A percentile compares a stretch with the other conserved stretches of the same genome.
Evolutionary conservation across 2,797 vertebrate species (phyloP).

Genomic region (Acipenser transmontanus): DNA sequence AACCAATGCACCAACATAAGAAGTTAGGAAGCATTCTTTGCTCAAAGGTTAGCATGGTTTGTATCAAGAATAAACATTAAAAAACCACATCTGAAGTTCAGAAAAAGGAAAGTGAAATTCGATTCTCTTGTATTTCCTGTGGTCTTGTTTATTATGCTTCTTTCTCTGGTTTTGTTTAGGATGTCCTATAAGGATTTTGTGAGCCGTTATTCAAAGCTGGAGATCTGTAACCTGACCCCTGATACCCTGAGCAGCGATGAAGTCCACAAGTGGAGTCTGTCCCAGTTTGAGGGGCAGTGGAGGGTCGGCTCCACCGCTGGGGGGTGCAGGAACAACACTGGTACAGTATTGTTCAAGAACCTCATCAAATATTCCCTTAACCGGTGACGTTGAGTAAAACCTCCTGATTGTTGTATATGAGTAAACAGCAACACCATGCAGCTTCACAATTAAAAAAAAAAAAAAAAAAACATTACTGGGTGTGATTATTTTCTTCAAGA

Average conservation of each 20-base stretch:
- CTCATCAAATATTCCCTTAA: neutral
- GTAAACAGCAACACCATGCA: too few species aligned
- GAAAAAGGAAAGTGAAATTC: too few species aligned
- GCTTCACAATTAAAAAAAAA: too few species aligned
- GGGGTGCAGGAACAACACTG: slow-evolving; percentile 51
- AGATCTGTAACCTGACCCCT: slow-evolving; percentile 69
- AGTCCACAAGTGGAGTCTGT: slow-evolving; percentile 43
- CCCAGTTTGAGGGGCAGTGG: slow-evolving; percentile 60
- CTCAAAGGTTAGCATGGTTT: too few species aligned
- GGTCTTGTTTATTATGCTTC: neutral
- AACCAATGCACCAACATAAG: too few species aligned
- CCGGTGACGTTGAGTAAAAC: neutral
- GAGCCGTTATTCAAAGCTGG: slow-evolving; percentile 47
- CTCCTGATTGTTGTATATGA: neutral
- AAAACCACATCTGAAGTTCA: too few species aligned
- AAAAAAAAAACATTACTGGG: too few species aligned
- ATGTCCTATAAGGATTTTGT: slow-evolving; percentile 59
- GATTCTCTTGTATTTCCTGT: too few species aligned
- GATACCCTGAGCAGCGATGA: slow-evolving; percentile 40
- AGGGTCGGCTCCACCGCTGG: slow-evolving; percentile 57
- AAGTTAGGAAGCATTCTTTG: too few species aligned
- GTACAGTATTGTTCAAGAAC: slow-evolving; percentile 28
- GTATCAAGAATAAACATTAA: too few species aligned
- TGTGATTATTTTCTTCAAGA: too few species aligned
- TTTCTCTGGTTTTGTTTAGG: slow-evolving; percentile 35